A percentile compares a stretch with the other conserved stretches of the same genome.
phyloP scores from a whole-genome alignment of 2,797 vertebrate genomes.

The Pangasius djambal region DNA sequence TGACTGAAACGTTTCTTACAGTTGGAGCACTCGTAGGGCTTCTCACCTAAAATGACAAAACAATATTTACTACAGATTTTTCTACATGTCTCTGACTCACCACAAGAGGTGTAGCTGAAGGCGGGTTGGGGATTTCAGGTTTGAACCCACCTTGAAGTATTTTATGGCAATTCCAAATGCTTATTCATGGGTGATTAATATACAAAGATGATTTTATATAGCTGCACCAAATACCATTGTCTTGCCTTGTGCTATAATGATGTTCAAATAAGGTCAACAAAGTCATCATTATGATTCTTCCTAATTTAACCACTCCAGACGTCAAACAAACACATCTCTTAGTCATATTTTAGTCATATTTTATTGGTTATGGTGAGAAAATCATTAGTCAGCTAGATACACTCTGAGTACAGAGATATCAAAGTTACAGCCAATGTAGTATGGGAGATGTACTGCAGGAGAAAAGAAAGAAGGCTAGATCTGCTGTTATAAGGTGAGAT shows the following conservation, averaged over 20 bases:
- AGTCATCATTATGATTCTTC: not conserved
- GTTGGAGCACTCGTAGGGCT: conserved; percentile 84
- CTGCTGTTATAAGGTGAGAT: not conserved
- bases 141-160: not conserved
- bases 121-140: not conserved
- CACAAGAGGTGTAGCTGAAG: not conserved
- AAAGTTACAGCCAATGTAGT: not conserved
- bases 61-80: not conserved
- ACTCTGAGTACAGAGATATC: not conserved
- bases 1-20: conserved; percentile 83
- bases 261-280: not conserved
- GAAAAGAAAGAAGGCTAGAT: not conserved
- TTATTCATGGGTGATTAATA: not conserved
- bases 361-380: not conserved
- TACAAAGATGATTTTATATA: conserved; percentile 1
- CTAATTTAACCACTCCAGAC: not conserved
- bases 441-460: not conserved
- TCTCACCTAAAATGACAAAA: conserved; percentile 75
- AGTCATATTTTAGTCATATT: not conserved
- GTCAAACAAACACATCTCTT: not conserved
- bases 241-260: not conserved
- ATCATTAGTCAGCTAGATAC: not conserved
- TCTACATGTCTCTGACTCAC: not conserved
- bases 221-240: not conserved
- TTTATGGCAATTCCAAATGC: not conserved